Evolutionary conservation across 1,140 invertebrate genomes (phyloP), one percentile per base, ranked within the genome.

Genomic region (Globodera rostochiensis): DNA sequence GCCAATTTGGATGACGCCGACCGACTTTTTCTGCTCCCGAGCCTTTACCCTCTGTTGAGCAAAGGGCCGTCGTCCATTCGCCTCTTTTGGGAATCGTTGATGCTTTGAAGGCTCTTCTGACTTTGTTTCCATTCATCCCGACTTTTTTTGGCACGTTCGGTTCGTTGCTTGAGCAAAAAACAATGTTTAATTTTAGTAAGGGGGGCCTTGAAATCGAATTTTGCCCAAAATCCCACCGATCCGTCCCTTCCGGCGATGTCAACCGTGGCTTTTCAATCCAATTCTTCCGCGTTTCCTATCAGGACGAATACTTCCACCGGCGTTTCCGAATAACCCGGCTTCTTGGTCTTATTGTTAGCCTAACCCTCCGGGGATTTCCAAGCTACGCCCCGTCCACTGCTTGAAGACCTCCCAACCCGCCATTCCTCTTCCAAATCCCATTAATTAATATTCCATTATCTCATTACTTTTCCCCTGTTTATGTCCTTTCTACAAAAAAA

Each of bases 401-500:
- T 36, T 36, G 36, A 36, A 36, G 36, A 36, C 57, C 57, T 5
- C 57, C 15, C 19, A 11, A 11, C 57, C 11, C 57, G 57, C 57
- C 57, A 19, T 64, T 19, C 57, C 19, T 19, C 57, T 19, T 19
- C 57, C 6, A 64, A 53, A 53, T 15, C 15, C 57, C 19, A 64
- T 64, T 64, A 64, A 64, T 64, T 64, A 64, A 64, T 64, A 64
- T 64, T 64, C 57, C 57, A 64, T 64, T 64, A 64, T 64, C 19
- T 64, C 57, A 64, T 64, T 64, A 53, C 36, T 53, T 64, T 64
- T 64, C 57, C 4, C 19, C 5, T 19, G 57, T 64, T 64, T 15
- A 64, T 15, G 13, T 19, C 15, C 57, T 53, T 64, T 15, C 13
- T 19, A 19, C 57, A 64, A 64, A 64, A 64, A 64, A 19, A 64